phyloP scores from a whole-genome alignment of 2,113 vertebrate genomes.

The Psilopsiagon aymara region DNA sequence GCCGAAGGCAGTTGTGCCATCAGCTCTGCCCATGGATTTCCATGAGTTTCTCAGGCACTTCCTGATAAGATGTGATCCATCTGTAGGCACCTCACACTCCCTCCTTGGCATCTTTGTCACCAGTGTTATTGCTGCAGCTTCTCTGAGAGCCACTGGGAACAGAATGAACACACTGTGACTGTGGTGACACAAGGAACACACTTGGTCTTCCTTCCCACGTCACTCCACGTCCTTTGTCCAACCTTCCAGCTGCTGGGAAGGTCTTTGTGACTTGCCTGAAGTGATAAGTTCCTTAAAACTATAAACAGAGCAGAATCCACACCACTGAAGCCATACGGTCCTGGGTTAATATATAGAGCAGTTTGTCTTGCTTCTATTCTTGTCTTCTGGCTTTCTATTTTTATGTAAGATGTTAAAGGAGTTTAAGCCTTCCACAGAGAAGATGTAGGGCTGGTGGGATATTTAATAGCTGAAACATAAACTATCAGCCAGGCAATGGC shows the following conservation, averaged over 20 bases:
- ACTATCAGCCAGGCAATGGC: background rate
- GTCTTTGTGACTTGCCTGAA: background rate
- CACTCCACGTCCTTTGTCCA: background rate
- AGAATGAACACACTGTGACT: rapidly evolving
- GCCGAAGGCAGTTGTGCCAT: background rate
- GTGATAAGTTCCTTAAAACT: background rate
- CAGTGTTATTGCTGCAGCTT: background rate
- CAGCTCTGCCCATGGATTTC: background rate
- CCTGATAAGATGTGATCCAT: background rate
- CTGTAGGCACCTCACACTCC: background rate
- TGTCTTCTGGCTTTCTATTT: background rate
- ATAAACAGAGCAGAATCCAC: background rate
- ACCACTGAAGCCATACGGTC: background rate
- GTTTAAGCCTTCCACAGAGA: slow-evolving; percentile 5
- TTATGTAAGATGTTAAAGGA: background rate
- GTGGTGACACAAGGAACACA: background rate
- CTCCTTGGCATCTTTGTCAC: background rate
- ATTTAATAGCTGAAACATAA: background rate
- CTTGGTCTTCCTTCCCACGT: background rate
- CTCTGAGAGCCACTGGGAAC: background rate
- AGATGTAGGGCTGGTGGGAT: background rate
- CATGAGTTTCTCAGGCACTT: background rate
- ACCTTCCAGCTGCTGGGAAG: background rate
- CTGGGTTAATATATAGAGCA: background rate
- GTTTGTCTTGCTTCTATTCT: background rate